Evolutionary conservation across 1,140 invertebrate species (phyloP), one percentile per base, ranked within the genome.

Genomic region (Cylas formicarius): DNA sequence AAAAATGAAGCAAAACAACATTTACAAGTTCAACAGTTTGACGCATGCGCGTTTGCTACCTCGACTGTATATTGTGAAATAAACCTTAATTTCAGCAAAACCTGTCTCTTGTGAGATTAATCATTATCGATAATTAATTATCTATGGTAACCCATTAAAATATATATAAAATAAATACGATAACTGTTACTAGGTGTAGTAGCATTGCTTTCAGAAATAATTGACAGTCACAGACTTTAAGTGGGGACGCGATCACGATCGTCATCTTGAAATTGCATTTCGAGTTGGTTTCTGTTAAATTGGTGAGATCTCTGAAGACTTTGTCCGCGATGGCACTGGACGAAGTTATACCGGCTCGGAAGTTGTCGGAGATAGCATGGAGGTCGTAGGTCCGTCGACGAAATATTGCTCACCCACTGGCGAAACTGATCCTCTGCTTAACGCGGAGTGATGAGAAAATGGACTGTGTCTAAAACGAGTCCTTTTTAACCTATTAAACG

Each of bases 381-480:
- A 54, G 38, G 52, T 50, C 26, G 48, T 36, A 23, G 32, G 16
- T 20, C 45, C 33, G 26, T 55, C 50, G 16, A 48, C 20, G 24
- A 28, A 50, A 40, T 48, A 51, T 22, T 43, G 37, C 29, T 56
- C 54, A 27, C 42, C 55, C n/a, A 44, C 42, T 24, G 55, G 57
- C 20, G 57, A 57, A 17, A 57, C 46, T n/a, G 57, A 57, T 23
- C 43, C 48, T 50, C 48, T 52, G 38, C 45, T 38, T 33, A 56
- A 33, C 39, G 50, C 50, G 36, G 58, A 53, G 49, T 55, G 42
- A 36, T 52, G 56, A 24, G 36, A 32, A 23, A 44, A 51, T 9
- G 46, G 47, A 56, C 58, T 61, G 55, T 53, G 55, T 41, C 59
- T 61, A 28, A 36, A 56, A 50, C 23, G 26, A 35, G n/a, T 27